Conservation (phyloP, 2,797 vertebrate species). For the Peromyscus aztecus region DNA sequence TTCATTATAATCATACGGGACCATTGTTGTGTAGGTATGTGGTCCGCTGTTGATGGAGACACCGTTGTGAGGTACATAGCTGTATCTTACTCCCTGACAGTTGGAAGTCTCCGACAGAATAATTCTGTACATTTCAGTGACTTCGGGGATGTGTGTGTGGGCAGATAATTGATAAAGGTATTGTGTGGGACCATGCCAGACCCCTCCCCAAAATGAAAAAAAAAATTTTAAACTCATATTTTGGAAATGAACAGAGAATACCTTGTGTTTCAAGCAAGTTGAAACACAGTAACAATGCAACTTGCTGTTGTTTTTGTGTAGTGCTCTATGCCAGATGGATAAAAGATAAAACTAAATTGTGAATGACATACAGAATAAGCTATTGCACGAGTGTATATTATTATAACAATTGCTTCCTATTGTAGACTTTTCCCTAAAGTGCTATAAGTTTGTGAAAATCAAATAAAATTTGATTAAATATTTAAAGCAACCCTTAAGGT, state of each 20-base stretch:
- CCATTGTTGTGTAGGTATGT: neutral
- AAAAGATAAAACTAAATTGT: slow-evolving; percentile 66
- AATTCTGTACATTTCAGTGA: slow-evolving; percentile 42
- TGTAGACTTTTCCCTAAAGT: slow-evolving; percentile 12
- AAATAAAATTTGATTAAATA: slow-evolving; percentile 73
- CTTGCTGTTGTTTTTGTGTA: slow-evolving; percentile 34
- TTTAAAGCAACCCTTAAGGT: slow-evolving; percentile 67
- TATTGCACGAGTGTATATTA: neutral
- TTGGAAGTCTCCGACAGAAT: neutral
- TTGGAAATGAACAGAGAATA: slow-evolving; percentile 61
- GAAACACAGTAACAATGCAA: slow-evolving; percentile 37
- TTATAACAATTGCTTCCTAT: slow-evolving; percentile 25
- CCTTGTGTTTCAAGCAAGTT: slow-evolving; percentile 39
- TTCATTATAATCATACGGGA: neutral
- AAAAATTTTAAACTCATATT: slow-evolving; percentile 53
- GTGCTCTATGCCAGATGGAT: slow-evolving; percentile 1
- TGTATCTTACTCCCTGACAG: neutral
- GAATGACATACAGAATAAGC: slow-evolving; percentile 29
- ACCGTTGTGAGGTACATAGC: too few species aligned
- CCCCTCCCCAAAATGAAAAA: slow-evolving; percentile 31
- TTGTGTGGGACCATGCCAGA: slow-evolving; percentile 29
- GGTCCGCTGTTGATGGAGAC: neutral
- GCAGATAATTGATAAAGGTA: slow-evolving; percentile 20
- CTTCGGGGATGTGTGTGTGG: neutral
- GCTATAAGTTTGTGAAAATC: slow-evolving; percentile 64